Evolutionary conservation across 2,888 invertebrate genomes (phyloP).

Genomic region (Leucophora obtusa): DNA sequence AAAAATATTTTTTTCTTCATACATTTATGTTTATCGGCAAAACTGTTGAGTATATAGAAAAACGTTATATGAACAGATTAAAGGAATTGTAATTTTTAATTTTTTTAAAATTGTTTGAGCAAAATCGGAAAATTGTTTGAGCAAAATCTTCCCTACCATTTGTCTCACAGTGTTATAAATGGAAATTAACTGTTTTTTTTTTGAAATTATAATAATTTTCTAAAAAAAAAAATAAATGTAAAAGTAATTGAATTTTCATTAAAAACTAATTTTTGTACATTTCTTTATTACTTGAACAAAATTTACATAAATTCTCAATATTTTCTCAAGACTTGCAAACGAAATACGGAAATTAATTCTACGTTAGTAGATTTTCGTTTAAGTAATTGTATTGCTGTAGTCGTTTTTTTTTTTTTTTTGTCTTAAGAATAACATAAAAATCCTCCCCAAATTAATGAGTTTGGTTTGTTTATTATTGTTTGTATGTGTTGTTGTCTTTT

Average conservation of each 20-base stretch:
- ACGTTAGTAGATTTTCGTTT: not conserved
- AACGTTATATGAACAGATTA: too few relatives aligned
- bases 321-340: not conserved
- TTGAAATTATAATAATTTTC: not conserved
- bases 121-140: too few relatives aligned
- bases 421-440: not conserved
- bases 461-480: not conserved
- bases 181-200: too few relatives aligned
- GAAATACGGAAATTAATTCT: not conserved
- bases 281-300: not conserved
- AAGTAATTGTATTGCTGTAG: not conserved
- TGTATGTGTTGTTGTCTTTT: not conserved
- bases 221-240: not conserved
- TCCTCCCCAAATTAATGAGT: slow-evolving; percentile 2
- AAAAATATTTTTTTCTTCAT: too few relatives aligned
- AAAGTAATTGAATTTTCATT: not conserved
- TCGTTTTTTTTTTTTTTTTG: not conserved
- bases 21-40: too few relatives aligned
- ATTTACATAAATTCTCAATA: not conserved
- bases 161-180: too few relatives aligned
- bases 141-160: too few relatives aligned
- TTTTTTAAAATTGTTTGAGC: too few relatives aligned
- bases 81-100: too few relatives aligned
- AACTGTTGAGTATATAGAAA: too few relatives aligned
- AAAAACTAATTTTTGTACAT: not conserved